These are phyloP conservation scores for Euzetes globulus DNA, from an alignment of 2,888 invertebrate genomes.

Conservation along the genomic window DNA sequence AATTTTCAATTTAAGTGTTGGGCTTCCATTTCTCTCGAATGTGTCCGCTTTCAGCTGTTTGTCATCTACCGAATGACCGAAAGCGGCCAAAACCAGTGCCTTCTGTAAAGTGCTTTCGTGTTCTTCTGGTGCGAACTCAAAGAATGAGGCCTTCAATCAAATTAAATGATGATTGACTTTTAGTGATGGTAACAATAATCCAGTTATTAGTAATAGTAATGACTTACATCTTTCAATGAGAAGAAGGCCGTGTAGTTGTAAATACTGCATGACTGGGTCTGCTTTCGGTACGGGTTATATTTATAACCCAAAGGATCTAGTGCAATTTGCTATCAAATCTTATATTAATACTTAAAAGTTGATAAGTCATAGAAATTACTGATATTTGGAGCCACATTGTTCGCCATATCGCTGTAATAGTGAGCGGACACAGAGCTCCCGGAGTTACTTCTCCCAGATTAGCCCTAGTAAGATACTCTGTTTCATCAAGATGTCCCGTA, in stretches of 20 bases:
- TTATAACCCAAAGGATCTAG: neutral
- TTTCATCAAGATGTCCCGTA: slow-evolving; percentile 37
- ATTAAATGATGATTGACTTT: neutral
- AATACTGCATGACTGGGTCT: neutral
- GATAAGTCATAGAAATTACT: neutral
- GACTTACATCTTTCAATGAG: neutral
- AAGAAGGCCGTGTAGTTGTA: neutral
- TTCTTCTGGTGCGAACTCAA: slow-evolving; percentile 2
- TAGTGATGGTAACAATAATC: no score
- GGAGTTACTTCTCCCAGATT: slow-evolving; percentile 40
- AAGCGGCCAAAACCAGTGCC: neutral
- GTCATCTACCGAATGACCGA: slow-evolving; percentile 20
- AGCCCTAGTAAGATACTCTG: slow-evolving; percentile 38
- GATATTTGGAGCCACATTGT: neutral
- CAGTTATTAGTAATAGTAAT: no score
- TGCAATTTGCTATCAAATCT: neutral
- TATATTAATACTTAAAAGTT: neutral
- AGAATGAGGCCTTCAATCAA: neutral
- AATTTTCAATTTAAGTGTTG: neutral
- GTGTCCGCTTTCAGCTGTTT: neutral
- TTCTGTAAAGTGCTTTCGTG: neutral
- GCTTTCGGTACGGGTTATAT: neutral
- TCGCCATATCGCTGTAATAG: neutral
- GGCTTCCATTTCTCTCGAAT: neutral
- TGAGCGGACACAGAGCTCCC: slow-evolving; percentile 33